Conservation (phyloP, 2,113 vertebrate species). For the Corvus hawaiiensis region DNA sequence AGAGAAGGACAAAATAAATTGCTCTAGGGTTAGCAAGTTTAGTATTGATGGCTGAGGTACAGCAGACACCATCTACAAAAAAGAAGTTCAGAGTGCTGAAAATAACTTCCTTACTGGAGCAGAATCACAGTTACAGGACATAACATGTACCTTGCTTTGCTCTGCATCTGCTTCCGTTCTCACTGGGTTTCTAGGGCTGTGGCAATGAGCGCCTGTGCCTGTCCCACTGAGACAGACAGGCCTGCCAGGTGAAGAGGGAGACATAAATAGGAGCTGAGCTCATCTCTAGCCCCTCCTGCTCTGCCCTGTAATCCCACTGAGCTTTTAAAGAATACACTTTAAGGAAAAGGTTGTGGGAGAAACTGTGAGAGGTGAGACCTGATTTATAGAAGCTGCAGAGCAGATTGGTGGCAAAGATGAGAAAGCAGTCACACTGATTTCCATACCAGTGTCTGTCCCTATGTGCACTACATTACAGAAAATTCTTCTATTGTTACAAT, state of each 20-base stretch:
- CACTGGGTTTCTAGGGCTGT: neutral
- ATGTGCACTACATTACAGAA: accelerated
- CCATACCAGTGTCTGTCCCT: neutral
- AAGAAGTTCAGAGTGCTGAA: neutral
- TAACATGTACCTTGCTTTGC: neutral
- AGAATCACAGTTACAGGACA: neutral
- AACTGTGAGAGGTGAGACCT: neutral
- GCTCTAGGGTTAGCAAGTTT: neutral
- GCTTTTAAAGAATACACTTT: neutral
- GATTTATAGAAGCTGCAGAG: neutral
- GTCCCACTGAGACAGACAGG: neutral
- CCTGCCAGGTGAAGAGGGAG: neutral
- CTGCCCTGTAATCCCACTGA: neutral
- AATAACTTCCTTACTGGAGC: neutral
- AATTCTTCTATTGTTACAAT: neutral
- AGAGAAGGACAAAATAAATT: neutral
- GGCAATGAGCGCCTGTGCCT: neutral
- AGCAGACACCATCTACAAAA: neutral
- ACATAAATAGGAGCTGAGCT: neutral
- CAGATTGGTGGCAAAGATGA: neutral
- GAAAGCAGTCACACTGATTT: neutral
- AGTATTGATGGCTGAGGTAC: neutral
- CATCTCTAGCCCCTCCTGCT: neutral
- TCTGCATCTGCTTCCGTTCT: neutral
- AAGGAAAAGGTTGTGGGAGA: neutral